These are phyloP conservation scores for Piliocolobus tephrosceles DNA, from an alignment of 2,113 vertebrate species.

Conservation along the genomic window DNA sequence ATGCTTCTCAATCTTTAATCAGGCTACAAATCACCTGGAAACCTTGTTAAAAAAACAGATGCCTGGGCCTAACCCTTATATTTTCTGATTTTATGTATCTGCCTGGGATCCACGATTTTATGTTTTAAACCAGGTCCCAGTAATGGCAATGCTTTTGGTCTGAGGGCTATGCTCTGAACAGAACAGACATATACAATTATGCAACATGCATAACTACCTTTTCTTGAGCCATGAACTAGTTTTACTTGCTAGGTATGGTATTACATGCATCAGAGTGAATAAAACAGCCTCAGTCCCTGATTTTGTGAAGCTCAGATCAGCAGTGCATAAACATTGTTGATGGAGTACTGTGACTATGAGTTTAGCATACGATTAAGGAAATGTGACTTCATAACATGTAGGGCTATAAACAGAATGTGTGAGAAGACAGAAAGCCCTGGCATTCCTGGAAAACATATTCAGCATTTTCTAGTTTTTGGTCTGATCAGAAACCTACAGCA, in stretches of 20 bases:
- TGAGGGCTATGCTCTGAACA: neutral
- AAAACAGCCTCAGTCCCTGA: neutral
- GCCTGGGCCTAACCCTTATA: accelerated
- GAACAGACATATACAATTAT: neutral
- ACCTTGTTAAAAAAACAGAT: neutral
- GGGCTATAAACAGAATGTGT: neutral
- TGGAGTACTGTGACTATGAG: neutral
- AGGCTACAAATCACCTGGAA: neutral
- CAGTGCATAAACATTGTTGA: neutral
- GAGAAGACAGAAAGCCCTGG: neutral
- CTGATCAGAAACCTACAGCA: neutral
- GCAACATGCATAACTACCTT: neutral
- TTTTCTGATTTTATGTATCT: neutral
- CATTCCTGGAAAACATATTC: neutral
- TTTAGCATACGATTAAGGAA: neutral
- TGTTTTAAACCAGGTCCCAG: neutral
- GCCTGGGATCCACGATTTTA: neutral
- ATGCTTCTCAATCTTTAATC: neutral
- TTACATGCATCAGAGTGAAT: neutral
- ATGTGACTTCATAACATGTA: neutral
- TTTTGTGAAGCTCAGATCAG: neutral
- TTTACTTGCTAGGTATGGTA: neutral
- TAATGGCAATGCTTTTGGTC: neutral
- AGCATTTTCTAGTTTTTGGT: neutral
- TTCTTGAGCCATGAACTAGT: neutral